A percentile compares a stretch with the other conserved stretches of the same genome.
Evolutionary conservation across 37 sponge, comb jelly and placozoan genomes (phyloP).

Genomic region (Corticium candelabrum): DNA sequence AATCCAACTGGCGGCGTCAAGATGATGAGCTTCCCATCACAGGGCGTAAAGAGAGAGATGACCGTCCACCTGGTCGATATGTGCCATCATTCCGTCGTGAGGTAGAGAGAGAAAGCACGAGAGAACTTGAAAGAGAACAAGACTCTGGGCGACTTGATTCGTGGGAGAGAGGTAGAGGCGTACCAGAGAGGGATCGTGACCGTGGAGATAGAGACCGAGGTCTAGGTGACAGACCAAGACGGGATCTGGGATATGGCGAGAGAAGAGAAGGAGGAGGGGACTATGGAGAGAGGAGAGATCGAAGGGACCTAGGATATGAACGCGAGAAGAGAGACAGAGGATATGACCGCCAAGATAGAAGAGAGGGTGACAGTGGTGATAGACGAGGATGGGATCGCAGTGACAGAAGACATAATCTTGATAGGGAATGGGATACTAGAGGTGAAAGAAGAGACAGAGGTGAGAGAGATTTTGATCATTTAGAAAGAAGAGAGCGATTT

Average conservation of each 20-base stretch:
- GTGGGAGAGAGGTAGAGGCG: background rate
- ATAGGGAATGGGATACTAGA: background rate
- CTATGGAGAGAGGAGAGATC: background rate
- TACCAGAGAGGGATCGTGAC: background rate
- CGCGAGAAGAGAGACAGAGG: background rate
- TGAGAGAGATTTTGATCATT: background rate
- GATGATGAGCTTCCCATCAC: background rate
- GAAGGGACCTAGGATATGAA: background rate
- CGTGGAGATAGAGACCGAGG: background rate
- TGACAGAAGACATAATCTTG: background rate
- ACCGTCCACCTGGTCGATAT: no score
- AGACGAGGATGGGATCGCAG: no score
- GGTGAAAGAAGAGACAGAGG: background rate
- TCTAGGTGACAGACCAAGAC: background rate
- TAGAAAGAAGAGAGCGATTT: background rate
- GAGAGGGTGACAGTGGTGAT: constrained; percentile 3
- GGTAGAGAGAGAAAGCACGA: no score
- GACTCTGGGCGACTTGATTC: background rate
- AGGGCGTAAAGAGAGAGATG: background rate
- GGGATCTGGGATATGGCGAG: constrained; percentile 7
- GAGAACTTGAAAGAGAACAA: background rate
- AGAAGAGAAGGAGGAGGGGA: no score
- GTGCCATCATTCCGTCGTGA: no score
- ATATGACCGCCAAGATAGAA: background rate
- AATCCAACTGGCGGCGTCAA: background rate